Base-by-base conservation (phyloP, 2,797 vertebrate genomes). In the Pseudopleuronectes americanus region DNA sequence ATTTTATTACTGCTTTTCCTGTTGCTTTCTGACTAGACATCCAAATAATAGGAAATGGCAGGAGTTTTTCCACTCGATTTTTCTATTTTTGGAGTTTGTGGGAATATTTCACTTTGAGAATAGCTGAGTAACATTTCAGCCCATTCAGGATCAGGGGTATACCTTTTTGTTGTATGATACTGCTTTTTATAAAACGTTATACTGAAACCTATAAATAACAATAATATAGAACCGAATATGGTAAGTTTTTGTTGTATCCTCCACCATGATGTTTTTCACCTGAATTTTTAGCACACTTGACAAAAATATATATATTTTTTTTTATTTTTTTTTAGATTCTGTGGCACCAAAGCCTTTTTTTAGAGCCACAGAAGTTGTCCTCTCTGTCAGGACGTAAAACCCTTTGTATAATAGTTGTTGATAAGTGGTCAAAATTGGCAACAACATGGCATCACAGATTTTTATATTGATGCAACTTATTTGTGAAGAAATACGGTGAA, bases 1-100 rank as follows among this genome's bases (percentile, higher is more conserved):
- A 22, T 88, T 91, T 89, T 90, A 86, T 90, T 88, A 78, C 87
- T 81, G 75, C 71, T 80, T 92, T 93, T 92, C 86, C 90, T 86
- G 84, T 90, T 90, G 71, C 90, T 76, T 78, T 90, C 79, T 86
- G 89, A 89, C 91, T 84, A 92, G 87, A 91, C 89, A 58, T 81
- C 63, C 76, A 84, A 81, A 80, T 89, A 87, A 89, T 80, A 92
- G 87, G 90, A 91, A 92, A 88, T 87, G 76, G 77, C 62, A 90
- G 63, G 73, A 68, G 54, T 59, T 83, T 83, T 64, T 51, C 43
- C 47, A 49, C 26, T 16, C 6, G 12, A 6, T 26, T 28, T 58
- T 76, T 43, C 76, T 88, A 71, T 90, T 84, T 90, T 85, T 80
- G 72, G 80, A 74, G 56, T 71, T 85, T 89, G 84, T 91, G 84